Evolutionary conservation across 2,888 invertebrate genomes (phyloP).

Genomic region (Acrobasis repandana): DNA sequence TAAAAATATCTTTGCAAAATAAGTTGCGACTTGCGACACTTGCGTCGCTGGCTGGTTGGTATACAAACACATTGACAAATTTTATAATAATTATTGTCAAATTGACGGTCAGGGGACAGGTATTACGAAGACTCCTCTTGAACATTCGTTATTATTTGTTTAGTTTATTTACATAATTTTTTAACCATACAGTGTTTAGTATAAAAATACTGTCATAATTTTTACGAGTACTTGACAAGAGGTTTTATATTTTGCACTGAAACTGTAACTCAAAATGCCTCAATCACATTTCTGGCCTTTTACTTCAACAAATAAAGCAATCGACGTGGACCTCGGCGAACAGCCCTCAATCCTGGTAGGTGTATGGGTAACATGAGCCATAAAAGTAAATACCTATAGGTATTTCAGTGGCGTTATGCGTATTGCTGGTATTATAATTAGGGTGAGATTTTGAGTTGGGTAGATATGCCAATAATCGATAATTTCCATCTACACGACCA

Average conservation of each 20-base stretch:
- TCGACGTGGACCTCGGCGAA: slow-evolving; percentile 32
- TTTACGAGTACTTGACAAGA: neutral
- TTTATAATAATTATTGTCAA: neutral
- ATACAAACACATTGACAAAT: neutral
- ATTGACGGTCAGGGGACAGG: neutral
- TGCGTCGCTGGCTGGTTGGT: neutral
- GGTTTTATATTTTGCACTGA: neutral
- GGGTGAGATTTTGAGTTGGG: too few species aligned
- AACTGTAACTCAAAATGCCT: slow-evolving; percentile 48
- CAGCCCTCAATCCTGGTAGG: slow-evolving; percentile 42
- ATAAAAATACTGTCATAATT: neutral
- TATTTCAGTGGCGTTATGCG: too few species aligned
- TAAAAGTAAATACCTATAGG: too few species aligned
- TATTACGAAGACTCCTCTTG: too few species aligned
- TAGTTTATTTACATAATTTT: neutral
- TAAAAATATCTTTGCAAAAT: too few species aligned
- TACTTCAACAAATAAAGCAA: slow-evolving; percentile 35
- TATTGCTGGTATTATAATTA: too few species aligned
- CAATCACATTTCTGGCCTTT: slow-evolving; percentile 65
- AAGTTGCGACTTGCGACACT: too few species aligned
- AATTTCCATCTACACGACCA: too few species aligned
- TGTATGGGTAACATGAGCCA: neutral
- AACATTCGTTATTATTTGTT: neutral
- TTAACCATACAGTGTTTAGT: neutral
- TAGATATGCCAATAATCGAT: too few species aligned